Evolutionary conservation across 2,113 vertebrate genomes (phyloP).

Genomic region (Prietella phreatophila): DNA sequence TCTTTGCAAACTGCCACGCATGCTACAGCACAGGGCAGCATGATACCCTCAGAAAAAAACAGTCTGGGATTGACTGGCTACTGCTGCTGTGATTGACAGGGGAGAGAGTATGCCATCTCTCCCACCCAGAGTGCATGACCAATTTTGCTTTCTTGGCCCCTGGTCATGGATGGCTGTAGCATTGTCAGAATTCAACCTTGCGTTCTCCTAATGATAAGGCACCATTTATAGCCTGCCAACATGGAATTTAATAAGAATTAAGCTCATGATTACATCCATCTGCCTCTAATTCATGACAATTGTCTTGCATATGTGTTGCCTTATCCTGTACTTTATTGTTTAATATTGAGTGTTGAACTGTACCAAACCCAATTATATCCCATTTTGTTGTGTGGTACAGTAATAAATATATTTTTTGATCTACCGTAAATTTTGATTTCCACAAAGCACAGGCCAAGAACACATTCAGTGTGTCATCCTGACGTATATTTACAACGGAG

Average conservation of each 20-base stretch:
- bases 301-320: not conserved
- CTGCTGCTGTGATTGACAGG: not conserved
- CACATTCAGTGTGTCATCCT: not conserved
- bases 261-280: not conserved
- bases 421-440: not conserved
- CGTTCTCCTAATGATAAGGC: not conserved
- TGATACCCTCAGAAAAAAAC: not conserved
- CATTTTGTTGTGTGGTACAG: not conserved
- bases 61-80: not conserved
- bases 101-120: not conserved
- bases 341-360: not conserved
- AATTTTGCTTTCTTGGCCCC: not conserved
- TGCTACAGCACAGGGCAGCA: not conserved
- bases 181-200: not conserved
- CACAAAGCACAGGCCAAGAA: conserved; percentile 20
- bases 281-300: not conserved
- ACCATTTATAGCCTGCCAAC: not conserved
- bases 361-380: not conserved
- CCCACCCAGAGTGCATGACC: not conserved
- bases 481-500: not conserved
- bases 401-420: not conserved
- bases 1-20: not conserved
- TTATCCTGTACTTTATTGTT: not conserved
- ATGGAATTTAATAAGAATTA: not conserved
- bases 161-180: not conserved